Percentiles rank a stretch among this genome's conserved stretches.
Evolutionary conservation across 92 coral and sea anemone genomes (phyloP).

Genomic region (Umimayanthus kanabou): DNA sequence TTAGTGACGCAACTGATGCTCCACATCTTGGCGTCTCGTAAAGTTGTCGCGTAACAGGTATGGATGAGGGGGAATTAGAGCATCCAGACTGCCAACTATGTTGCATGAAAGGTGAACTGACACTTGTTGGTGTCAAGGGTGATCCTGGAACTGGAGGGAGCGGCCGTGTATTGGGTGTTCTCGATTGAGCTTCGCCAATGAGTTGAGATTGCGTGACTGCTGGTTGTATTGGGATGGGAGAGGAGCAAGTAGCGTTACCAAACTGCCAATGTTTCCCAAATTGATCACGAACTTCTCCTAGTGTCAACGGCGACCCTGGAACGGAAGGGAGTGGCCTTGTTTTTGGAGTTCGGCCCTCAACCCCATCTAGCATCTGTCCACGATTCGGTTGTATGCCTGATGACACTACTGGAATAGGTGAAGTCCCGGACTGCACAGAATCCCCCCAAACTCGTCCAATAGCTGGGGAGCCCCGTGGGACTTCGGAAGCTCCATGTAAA

Average conservation of each 20-base stretch:
- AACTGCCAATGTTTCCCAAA: too few relatives aligned
- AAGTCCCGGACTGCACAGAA: neutral
- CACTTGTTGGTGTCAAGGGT: neutral
- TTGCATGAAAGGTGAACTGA: neutral
- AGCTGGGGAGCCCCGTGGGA: neutral
- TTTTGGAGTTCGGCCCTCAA: neutral
- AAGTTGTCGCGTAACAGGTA: too few relatives aligned
- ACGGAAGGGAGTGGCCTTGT: neutral
- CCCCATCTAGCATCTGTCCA: neutral
- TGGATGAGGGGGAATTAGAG: too few relatives aligned
- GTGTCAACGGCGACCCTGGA: neutral
- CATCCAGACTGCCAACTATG: too few relatives aligned
- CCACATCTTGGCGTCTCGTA: neutral
- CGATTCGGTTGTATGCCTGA: neutral
- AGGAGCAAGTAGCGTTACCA: neutral
- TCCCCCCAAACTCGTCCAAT: neutral
- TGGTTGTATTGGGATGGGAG: neutral
- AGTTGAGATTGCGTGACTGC: too few relatives aligned
- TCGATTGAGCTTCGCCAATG: neutral
- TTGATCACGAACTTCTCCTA: too few relatives aligned
- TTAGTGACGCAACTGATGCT: neutral
- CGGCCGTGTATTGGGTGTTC: neutral
- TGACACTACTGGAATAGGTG: neutral
- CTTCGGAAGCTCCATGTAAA: too few relatives aligned
- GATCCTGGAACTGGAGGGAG: constrained; percentile 24